A percentile compares a stretch with the other conserved stretches of the same genome.
Evolutionary conservation across 2,797 vertebrate genomes (phyloP).

Genomic region (Pygocentrus nattereri): DNA sequence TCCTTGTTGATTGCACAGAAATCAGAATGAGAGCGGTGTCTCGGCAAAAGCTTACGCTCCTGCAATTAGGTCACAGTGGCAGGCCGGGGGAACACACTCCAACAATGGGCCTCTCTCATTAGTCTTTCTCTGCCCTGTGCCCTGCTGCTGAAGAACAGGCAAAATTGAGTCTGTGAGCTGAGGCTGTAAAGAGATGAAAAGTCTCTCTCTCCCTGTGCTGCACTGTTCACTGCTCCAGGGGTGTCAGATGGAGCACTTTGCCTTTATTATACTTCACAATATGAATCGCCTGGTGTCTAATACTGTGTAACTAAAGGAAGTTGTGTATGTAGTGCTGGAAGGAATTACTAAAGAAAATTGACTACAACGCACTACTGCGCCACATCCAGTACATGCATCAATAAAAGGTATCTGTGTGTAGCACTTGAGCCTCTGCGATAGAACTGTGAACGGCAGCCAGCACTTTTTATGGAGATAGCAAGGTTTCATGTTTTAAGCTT

Average conservation of each 20-base stretch:
- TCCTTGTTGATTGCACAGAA: conserved; percentile 71
- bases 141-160: conserved; percentile 45
- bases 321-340: conserved; percentile 44
- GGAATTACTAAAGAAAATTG: conserved; percentile 41
- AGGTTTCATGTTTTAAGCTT: background rate
- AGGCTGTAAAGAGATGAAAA: conserved; percentile 59
- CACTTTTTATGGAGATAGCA: background rate
- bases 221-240: conserved; percentile 45
- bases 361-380: conserved; percentile 5
- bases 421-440: conserved; percentile 7
- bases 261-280: conserved; percentile 52
- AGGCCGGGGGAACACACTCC: conserved; percentile 58
- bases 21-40: conserved; percentile 63
- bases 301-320: conserved; percentile 32
- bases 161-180: conserved; percentile 56
- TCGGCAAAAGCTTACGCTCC: conserved; percentile 63
- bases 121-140: conserved; percentile 66
- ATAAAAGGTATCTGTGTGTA: conserved; percentile 1
- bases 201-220: conserved; percentile 35
- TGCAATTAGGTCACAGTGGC: conserved; percentile 67
- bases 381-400: conserved; percentile 7
- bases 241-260: conserved; percentile 60
- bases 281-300: conserved; percentile 33
- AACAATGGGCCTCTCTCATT: conserved; percentile 59
- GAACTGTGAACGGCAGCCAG: background rate